A percentile compares a stretch with the other conserved stretches of the same genome.
phyloP scores from a whole-genome alignment of 2,888 invertebrate genomes.

The Adelphocoris suturalis region DNA sequence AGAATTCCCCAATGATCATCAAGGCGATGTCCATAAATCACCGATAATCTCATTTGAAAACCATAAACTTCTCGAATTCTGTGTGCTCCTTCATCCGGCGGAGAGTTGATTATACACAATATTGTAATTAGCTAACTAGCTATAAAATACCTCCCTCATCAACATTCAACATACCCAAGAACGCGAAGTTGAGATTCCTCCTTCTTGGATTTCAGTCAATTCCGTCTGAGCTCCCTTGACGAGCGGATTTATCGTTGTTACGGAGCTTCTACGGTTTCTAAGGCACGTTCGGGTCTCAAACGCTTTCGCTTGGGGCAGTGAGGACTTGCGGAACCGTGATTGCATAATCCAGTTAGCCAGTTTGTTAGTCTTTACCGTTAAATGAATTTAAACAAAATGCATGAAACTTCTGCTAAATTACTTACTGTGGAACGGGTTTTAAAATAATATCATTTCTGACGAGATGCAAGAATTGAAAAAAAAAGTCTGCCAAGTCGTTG shows the following conservation, averaged over 20 bases:
- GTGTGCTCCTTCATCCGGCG: too few relatives aligned
- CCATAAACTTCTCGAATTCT: too few relatives aligned
- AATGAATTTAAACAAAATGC: not conserved
- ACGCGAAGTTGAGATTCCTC: not conserved
- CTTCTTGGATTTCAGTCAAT: constrained; percentile 18
- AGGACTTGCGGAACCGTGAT: not conserved
- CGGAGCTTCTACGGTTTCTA: constrained; percentile 8
- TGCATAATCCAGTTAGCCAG: constrained; percentile 29
- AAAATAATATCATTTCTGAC: too few relatives aligned
- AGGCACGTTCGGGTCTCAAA: constrained; percentile 5
- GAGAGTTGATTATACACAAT: too few relatives aligned
- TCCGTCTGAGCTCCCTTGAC: constrained; percentile 14
- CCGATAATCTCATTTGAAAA: too few relatives aligned
- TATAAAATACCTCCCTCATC: too few relatives aligned
- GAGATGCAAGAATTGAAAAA: too few relatives aligned
- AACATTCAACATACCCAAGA: not conserved
- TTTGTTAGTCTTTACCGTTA: constrained; percentile 1
- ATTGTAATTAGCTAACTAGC: too few relatives aligned
- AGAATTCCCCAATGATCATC: too few relatives aligned
- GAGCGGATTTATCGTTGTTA: not conserved
- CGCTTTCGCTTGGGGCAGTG: not conserved
- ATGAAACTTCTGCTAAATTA: not conserved
- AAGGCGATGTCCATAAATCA: too few relatives aligned
- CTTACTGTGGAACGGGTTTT: not conserved
- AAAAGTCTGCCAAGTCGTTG: too few relatives aligned